Evolutionary conservation across 1,140 invertebrate genomes (phyloP).

Genomic region (Calephelis nemesis): DNA sequence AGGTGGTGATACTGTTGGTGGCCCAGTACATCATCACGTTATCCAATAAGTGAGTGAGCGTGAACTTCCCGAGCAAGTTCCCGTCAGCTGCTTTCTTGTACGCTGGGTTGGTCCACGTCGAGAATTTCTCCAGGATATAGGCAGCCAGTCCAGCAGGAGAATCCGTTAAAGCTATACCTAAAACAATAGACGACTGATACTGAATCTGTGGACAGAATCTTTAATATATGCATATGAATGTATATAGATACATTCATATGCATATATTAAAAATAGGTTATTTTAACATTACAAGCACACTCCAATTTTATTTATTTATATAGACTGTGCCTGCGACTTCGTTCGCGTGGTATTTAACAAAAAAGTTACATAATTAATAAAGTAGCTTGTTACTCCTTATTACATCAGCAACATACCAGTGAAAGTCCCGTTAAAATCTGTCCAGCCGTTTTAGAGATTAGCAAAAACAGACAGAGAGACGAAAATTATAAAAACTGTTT

Average conservation of each 20-base stretch:
- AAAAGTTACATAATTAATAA: no score
- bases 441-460: no score
- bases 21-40: constrained; percentile 95
- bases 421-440: no score
- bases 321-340: neutral
- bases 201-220: neutral
- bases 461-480: no score
- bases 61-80: constrained; percentile 81
- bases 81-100: constrained; percentile 83
- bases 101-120: constrained; percentile 85
- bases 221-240: no score
- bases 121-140: constrained; percentile 93
- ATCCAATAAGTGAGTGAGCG: constrained; percentile 88
- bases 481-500: no score
- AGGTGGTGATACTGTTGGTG: constrained; percentile 87
- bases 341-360: no score
- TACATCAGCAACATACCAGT: no score
- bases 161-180: constrained; percentile 81
- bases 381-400: no score
- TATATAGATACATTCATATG: no score
- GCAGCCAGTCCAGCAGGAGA: constrained; percentile 88
- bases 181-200: constrained; percentile 2
- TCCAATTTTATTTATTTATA: neutral
- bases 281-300: no score
- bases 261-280: neutral